Evolutionary conservation across 2,888 invertebrate species (phyloP), one percentile per base, ranked within the genome.

Genomic region (Julus scandinavius): DNA sequence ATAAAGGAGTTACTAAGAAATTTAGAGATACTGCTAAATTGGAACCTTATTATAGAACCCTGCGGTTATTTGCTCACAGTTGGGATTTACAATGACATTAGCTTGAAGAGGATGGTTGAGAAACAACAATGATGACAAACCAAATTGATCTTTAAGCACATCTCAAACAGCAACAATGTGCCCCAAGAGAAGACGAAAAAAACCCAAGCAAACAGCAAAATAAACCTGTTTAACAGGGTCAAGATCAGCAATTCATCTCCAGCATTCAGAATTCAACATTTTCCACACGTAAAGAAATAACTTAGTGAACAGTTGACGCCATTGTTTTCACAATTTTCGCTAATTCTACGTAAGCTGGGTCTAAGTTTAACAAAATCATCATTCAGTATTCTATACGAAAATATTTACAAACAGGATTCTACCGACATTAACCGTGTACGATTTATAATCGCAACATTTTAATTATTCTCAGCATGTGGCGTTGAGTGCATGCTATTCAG

Each of bases 171-270:
- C n/a, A 20, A 63, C 20, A 63, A 0, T n/a, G 13, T 6, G 63
- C 63, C 63, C 63, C 17, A 63, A 63, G 63, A 63, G 63, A 3
- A n/a, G 29, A 29, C n/a, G n/a, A 7, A 63, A 63, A 63, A 63
- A n/a, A n/a, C n/a, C 63, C n/a, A 17, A n/a, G 63, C 17, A 63
- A 63, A 63, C 63, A n/a, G n/a, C 63, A 17, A 63, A 54, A 7
- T n/a, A 63, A 63, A 63, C 63, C n/a, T n/a, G 63, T n/a, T 63
- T 63, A n/a, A 63, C n/a, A 63, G 63, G 63, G 63, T 63, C 63
- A 63, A 63, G 17, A 63, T 63, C n/a, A 63, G 63, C n/a, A 20
- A 63, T 63, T 63, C 63, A 63, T n/a, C 63, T 63, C 7, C 63
- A 63, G n/a, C n/a, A 5, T 63, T 63, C 63, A n/a, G 63, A 63